A percentile compares a stretch with the other conserved stretches of the same genome.
Evolutionary conservation across 1,140 invertebrate species (phyloP).

Genomic region (Drosophila sproati): DNA sequence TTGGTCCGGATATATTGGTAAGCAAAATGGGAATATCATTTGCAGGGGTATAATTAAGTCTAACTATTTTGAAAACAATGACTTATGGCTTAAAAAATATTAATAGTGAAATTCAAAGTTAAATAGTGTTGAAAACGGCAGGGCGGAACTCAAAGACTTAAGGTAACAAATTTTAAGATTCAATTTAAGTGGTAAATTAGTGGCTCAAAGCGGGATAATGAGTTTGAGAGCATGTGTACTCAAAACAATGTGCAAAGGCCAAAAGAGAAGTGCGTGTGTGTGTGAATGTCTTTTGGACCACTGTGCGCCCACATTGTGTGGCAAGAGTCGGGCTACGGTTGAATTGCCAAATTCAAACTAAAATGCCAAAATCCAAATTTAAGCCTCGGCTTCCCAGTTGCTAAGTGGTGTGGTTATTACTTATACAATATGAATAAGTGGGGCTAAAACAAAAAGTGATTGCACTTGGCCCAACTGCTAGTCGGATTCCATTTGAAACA

Average conservation of each 20-base stretch:
- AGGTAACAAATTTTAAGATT: too few species aligned
- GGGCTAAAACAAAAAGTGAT: conserved; percentile 15
- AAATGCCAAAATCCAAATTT: conserved; percentile 2
- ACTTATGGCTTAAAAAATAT: too few species aligned
- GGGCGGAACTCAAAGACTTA: too few species aligned
- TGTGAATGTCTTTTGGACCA: conserved; percentile 22
- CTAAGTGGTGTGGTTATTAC: conserved; percentile 41
- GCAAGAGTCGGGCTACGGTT: conserved; percentile 18
- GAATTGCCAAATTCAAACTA: conserved; percentile 20
- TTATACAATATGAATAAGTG: conserved; percentile 27
- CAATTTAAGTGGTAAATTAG: neutral
- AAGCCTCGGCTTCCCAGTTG: conserved; percentile 27
- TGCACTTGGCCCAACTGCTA: conserved; percentile 7
- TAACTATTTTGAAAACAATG: too few species aligned
- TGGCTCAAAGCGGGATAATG: neutral
- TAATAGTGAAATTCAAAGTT: neutral
- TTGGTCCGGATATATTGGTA: too few species aligned
- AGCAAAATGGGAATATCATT: too few species aligned
- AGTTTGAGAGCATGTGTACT: neutral
- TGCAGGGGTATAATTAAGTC: too few species aligned
- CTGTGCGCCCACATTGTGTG: conserved; percentile 38
- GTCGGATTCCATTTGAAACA: conserved; percentile 1
- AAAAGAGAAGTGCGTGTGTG: conserved; percentile 20
- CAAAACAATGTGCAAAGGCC: neutral
- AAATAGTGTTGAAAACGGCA: neutral